Evolutionary conservation across 2,888 invertebrate genomes (phyloP).

Genomic region (Andrena camellia): DNA sequence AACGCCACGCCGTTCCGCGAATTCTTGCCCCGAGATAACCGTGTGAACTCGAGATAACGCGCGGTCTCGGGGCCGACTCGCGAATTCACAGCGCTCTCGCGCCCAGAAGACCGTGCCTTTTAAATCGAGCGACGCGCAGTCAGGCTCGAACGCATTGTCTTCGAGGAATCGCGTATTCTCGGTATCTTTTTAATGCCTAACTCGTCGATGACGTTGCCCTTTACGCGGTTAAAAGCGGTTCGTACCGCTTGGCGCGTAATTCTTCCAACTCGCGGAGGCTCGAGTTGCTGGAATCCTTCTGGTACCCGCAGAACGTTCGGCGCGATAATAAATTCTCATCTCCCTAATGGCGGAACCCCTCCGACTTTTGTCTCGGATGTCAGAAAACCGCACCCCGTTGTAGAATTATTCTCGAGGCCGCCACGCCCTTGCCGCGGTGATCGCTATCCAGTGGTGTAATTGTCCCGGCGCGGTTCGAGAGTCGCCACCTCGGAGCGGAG

Average conservation of each 20-base stretch:
- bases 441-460: conserved; percentile 53
- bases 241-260: neutral
- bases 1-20: conserved; percentile 40
- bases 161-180: neutral
- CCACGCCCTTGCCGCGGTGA: conserved; percentile 50
- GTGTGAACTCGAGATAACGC: conserved; percentile 47
- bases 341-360: conserved; percentile 54
- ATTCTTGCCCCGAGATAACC: conserved; percentile 48
- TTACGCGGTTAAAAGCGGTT: conserved; percentile 10
- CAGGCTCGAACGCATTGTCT: too few species aligned
- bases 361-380: conserved; percentile 67
- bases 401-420: conserved; percentile 46
- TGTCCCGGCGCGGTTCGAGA: conserved; percentile 25
- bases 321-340: conserved; percentile 67
- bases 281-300: neutral
- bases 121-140: too few species aligned
- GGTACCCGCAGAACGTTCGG: conserved; percentile 15
- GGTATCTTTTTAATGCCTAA: neutral
- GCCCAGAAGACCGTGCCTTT: neutral
- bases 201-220: neutral
- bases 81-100: neutral
- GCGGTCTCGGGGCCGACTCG: conserved; percentile 3
- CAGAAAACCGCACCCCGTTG: conserved; percentile 51
- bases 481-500: neutral
- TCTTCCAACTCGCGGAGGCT: neutral